These are phyloP conservation scores for Ophion costatus DNA, from an alignment of 2,888 invertebrate species.

Conservation along the genomic window DNA sequence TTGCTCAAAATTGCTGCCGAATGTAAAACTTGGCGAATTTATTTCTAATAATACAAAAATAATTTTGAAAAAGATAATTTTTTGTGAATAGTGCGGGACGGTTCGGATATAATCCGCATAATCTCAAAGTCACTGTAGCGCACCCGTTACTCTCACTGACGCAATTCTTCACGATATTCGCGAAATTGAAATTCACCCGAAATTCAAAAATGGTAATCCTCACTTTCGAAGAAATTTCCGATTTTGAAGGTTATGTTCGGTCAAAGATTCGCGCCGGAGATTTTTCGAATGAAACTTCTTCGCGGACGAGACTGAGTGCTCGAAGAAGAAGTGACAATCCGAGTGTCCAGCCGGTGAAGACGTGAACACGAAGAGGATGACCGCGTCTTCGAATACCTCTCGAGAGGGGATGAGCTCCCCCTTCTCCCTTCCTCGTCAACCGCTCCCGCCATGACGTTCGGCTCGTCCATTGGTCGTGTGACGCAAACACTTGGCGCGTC, in stretches of 20 bases:
- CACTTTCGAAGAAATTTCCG: constrained; percentile 33
- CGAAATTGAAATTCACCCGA: no score
- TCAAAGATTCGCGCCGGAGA: background rate
- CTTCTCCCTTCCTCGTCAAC: constrained; percentile 40
- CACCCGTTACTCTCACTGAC: no score
- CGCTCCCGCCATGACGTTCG: constrained; percentile 55
- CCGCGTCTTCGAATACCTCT: constrained; percentile 61
- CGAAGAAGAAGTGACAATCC: constrained; percentile 79
- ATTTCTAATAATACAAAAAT: no score
- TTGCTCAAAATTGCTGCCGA: no score
- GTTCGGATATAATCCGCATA: no score
- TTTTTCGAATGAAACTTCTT: background rate
- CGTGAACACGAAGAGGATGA: constrained; percentile 67
- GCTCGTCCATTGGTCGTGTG: constrained; percentile 72
- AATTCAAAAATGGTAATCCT: constrained; percentile 31
- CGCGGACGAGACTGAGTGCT: constrained; percentile 66
- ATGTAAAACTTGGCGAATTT: no score
- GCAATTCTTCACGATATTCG: no score
- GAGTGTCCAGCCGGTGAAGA: constrained; percentile 76
- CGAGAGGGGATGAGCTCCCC: constrained; percentile 73
- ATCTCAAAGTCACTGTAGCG: no score
- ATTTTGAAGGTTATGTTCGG: background rate
- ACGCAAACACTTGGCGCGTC: constrained; percentile 63
- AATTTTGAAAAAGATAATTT: no score
- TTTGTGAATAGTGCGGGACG: no score